phyloP scores from a whole-genome alignment of 2,888 invertebrate genomes.

The Eilema sororculum region DNA sequence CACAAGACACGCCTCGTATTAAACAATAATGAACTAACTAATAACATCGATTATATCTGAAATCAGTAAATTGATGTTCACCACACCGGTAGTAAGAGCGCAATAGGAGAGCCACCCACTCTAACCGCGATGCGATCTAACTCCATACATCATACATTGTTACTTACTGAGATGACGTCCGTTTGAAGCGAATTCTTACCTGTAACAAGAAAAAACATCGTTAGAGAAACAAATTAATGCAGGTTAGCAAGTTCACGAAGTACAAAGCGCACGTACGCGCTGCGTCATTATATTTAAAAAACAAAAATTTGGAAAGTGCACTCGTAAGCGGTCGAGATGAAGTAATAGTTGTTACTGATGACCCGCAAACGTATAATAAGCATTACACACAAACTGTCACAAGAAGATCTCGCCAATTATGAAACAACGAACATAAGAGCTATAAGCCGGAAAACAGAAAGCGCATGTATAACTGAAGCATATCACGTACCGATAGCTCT shows the following conservation, averaged over 20 bases:
- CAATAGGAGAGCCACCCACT: slow-evolving; percentile 54
- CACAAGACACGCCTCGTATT: slow-evolving; percentile 82
- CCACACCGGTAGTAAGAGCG: slow-evolving; percentile 67
- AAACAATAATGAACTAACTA: slow-evolving; percentile 83
- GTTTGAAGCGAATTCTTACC: slow-evolving; percentile 68
- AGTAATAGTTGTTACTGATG: slow-evolving; percentile 75
- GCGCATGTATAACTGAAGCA: slow-evolving; percentile 66
- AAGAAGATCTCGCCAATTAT: slow-evolving; percentile 74
- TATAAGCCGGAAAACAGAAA: slow-evolving; percentile 76
- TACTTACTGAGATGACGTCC: slow-evolving; percentile 63
- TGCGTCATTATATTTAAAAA: slow-evolving; percentile 46
- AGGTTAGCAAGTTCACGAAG: slow-evolving; percentile 64
- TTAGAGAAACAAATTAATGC: slow-evolving; percentile 42
- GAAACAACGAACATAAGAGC: slow-evolving; percentile 82
- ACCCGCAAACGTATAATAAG: slow-evolving; percentile 71
- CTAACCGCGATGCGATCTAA: slow-evolving; percentile 51
- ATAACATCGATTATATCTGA: slow-evolving; percentile 82
- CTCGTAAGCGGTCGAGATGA: slow-evolving; percentile 66
- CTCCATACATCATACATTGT: slow-evolving; percentile 48
- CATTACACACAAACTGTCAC: slow-evolving; percentile 69
- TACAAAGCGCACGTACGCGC: slow-evolving; percentile 63
- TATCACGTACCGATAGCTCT: slow-evolving; percentile 60
- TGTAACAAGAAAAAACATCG: slow-evolving; percentile 69
- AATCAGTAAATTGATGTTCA: slow-evolving; percentile 85
- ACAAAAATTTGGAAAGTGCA: slow-evolving; percentile 59